A percentile compares a stretch with the other conserved stretches of the same genome.
Conservation (phyloP, 2,797 vertebrate species). For the Urophycis tenuis region DNA sequence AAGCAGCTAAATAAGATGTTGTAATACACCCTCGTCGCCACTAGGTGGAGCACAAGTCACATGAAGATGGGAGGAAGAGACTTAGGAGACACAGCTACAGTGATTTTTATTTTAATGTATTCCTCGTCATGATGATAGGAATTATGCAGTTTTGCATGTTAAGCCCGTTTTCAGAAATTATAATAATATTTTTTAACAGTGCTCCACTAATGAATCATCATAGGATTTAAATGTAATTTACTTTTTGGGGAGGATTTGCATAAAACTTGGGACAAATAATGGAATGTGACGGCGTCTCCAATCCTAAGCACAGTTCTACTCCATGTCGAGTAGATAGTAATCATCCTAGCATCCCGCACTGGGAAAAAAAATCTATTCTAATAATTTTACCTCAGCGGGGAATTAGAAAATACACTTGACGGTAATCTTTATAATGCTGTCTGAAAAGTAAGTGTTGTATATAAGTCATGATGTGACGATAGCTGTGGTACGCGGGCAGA, state of each 20-base stretch:
- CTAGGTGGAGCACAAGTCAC: conserved; percentile 42
- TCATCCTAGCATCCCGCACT: conserved; percentile 27
- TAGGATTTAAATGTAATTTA: not conserved
- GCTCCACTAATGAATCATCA: not conserved
- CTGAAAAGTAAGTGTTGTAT: conserved; percentile 37
- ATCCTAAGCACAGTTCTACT: not conserved
- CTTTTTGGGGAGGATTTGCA: not conserved
- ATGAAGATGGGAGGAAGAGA: not conserved
- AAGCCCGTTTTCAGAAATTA: not conserved
- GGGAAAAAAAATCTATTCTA: conserved; percentile 49
- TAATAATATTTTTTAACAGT: not conserved
- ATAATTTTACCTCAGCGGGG: conserved; percentile 20
- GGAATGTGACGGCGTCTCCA: not conserved
- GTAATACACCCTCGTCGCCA: conserved; percentile 37
- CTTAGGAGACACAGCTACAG: not conserved
- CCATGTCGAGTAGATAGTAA: conserved; percentile 24
- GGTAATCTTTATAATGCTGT: conserved; percentile 32
- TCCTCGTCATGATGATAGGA: conserved; percentile 14
- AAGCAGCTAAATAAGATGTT: conserved; percentile 25
- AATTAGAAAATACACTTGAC: conserved; percentile 17
- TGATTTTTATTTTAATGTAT: not conserved
- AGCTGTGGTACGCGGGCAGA: conserved; percentile 52
- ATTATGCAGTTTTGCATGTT: not conserved
- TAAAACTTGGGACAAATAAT: not conserved
- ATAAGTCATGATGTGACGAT: conserved; percentile 48